Evolutionary conservation across 2,113 vertebrate genomes (phyloP), one percentile per base, ranked within the genome.

Genomic region (Lichenostomus cassidix): DNA sequence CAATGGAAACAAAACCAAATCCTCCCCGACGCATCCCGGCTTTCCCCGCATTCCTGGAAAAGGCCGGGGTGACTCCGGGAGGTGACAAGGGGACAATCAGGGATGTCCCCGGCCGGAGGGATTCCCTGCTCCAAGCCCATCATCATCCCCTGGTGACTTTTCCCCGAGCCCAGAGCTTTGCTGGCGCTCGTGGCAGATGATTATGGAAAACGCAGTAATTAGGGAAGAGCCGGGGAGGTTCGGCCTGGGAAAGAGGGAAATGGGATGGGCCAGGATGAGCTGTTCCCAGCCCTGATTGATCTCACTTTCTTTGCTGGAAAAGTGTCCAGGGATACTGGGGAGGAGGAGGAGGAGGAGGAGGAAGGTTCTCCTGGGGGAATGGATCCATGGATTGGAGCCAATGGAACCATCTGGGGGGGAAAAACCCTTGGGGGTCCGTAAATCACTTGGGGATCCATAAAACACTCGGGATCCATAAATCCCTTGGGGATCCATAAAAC

Each of bases 241-340:
- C 89, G 83, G 83, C 84, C 94, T 82, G 92, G 90, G 83, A 86
- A 93, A 86, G 60, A 70, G 92, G 75, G 89, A 95, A 93, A 88
- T 86, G 77, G 94, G 88, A 73, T n/a, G 16, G 77, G 92, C 71
- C 70, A 7, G 78, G 2, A 46, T 90, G 96, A 93, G 94, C 79
- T 90, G 95, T 88, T 77, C 85, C 67, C 11, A 65, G 47, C 6
- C 2, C 29, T 11, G 90, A 92, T 83, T 53, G 52, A 86, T 70
- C 90, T 96, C 95, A 93, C 95, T 96, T 95, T 95, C 95, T 35
- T 29, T 56, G 74, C 80, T 74, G 86, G 69, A 89, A 50, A 44
- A 0, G 2, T 35, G 46, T 10, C 55, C 42, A 2, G 74, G 50
- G 37, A 33, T 2, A 2, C 6, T 5, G 9, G 14, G 63, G 31